These are phyloP conservation scores for Hesperophylax magnus DNA, from an alignment of 1,140 invertebrate genomes.

Conservation along the genomic window DNA sequence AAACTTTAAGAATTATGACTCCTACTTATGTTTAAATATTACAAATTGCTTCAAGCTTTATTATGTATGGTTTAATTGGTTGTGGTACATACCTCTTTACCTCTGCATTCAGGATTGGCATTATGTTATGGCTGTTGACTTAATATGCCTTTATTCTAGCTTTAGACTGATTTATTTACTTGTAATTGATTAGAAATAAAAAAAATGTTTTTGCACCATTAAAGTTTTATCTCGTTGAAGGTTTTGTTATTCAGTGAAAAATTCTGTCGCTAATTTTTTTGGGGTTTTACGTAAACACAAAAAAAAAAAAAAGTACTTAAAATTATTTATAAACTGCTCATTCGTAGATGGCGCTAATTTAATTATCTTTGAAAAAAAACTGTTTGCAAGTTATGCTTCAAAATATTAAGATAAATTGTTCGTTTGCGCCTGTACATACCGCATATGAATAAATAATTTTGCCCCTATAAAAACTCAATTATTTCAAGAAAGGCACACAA, in stretches of 20 bases:
- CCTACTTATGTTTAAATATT: neutral
- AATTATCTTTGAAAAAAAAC: too few species aligned
- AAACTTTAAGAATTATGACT: neutral
- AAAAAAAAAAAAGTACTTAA: too few species aligned
- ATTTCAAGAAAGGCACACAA: too few species aligned
- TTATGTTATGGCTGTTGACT: neutral
- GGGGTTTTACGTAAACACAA: too few species aligned
- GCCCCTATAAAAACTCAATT: too few species aligned
- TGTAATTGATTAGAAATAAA: neutral
- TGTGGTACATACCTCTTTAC: neutral
- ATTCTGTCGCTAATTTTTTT: neutral
- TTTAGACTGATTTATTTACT: constrained; percentile 12
- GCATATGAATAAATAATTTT: too few species aligned
- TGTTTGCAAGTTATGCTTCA: too few species aligned
- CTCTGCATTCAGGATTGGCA: neutral
- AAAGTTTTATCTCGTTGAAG: constrained; percentile 18
- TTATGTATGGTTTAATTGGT: neutral
- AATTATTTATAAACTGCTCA: too few species aligned
- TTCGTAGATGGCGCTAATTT: too few species aligned
- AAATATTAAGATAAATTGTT: too few species aligned
- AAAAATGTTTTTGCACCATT: constrained; percentile 20
- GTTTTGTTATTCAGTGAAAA: neutral
- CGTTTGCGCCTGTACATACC: too few species aligned
- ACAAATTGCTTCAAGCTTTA: neutral
- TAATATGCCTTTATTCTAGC: constrained; percentile 11